A percentile compares a stretch with the other conserved stretches of the same genome.
Evolutionary conservation across 2,888 invertebrate species (phyloP).

Genomic region (Camptogramma bilineatum): DNA sequence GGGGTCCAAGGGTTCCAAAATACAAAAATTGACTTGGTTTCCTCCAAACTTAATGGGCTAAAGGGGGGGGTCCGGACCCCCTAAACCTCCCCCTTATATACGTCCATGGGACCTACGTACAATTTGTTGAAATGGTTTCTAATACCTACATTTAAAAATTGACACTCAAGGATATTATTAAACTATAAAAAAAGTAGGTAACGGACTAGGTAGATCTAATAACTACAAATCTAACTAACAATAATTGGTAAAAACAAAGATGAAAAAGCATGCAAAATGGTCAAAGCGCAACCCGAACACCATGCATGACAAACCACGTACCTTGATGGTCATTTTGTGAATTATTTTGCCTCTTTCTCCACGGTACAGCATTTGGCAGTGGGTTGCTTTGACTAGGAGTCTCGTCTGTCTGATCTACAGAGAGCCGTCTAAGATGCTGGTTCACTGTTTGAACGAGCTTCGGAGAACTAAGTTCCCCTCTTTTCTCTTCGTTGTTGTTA

Average conservation of each 20-base stretch:
- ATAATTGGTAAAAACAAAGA: constrained; percentile 28
- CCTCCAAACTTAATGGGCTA: too few relatives aligned
- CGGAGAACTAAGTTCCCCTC: constrained; percentile 77
- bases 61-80: too few relatives aligned
- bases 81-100: too few relatives aligned
- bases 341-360: constrained; percentile 80
- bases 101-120: too few relatives aligned
- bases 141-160: neutral
- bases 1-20: too few relatives aligned
- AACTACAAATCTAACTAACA: constrained; percentile 11
- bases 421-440: constrained; percentile 77
- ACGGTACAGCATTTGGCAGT: constrained; percentile 79
- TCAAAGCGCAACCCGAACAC: constrained; percentile 78
- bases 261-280: constrained; percentile 69
- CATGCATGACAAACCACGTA: constrained; percentile 81
- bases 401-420: constrained; percentile 71
- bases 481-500: constrained; percentile 54
- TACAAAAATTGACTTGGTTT: too few relatives aligned
- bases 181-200: neutral
- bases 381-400: constrained; percentile 78
- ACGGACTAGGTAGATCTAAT: neutral
- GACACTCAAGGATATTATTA: neutral
- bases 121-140: too few relatives aligned
- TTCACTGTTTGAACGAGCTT: constrained; percentile 78
- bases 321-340: constrained; percentile 82